These are phyloP conservation scores for Minunthozetes semirufus DNA, from an alignment of 2,888 invertebrate species.

Conservation along the genomic window DNA sequence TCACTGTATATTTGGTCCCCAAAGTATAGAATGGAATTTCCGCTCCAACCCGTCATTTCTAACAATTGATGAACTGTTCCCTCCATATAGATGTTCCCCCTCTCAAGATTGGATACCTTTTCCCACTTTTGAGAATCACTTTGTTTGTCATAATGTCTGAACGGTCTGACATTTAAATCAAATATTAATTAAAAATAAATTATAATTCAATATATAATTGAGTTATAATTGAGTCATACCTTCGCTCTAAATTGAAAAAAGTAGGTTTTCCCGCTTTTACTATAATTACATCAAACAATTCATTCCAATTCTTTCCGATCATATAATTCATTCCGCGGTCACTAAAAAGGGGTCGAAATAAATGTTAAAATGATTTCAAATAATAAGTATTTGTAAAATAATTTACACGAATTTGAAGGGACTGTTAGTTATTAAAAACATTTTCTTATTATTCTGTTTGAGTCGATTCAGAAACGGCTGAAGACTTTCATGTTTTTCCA, in stretches of 20 bases:
- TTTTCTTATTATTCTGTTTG: conserved; percentile 66
- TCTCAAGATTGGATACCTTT: conserved; percentile 73
- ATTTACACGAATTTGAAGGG: conserved; percentile 89
- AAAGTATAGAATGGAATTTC: conserved; percentile 88
- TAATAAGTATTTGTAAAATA: too few relatives aligned
- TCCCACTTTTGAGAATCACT: conserved; percentile 83
- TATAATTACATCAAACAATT: conserved; percentile 86
- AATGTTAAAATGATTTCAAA: too few relatives aligned
- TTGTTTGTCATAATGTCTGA: conserved; percentile 74
- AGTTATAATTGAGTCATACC: conserved; percentile 49
- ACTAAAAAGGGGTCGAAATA: conserved; percentile 54
- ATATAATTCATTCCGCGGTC: conserved; percentile 85
- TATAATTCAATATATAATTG: background rate
- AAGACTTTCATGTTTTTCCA: conserved; percentile 67
- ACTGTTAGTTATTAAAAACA: conserved; percentile 94
- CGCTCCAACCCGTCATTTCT: conserved; percentile 82
- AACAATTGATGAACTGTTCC: conserved; percentile 87
- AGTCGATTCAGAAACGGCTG: conserved; percentile 68
- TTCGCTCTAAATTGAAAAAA: conserved; percentile 80
- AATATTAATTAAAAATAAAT: too few relatives aligned
- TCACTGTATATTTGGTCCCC: conserved; percentile 98
- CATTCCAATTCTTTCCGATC: conserved; percentile 78
- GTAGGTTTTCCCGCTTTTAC: conserved; percentile 91
- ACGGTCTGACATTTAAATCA: conserved; percentile 57
- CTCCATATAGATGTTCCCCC: conserved; percentile 88